phyloP scores from a whole-genome alignment of 2,113 vertebrate genomes.

The Megaleporinus macrocephalus region DNA sequence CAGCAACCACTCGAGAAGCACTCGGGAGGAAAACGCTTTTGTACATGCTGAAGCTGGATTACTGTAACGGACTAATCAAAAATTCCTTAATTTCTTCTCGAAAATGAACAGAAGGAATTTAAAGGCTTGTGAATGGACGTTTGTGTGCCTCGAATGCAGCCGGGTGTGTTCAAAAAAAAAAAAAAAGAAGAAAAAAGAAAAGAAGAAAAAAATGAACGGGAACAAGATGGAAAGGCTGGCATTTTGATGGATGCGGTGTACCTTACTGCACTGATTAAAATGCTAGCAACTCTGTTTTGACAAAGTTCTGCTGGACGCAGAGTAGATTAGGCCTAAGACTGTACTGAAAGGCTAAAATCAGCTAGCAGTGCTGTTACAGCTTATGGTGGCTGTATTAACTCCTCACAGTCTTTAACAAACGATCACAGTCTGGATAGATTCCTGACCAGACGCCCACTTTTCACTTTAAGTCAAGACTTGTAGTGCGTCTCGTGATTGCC shows the following conservation, averaged over 20 bases:
- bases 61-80: not conserved
- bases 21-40: not conserved
- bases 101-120: constrained; percentile 12
- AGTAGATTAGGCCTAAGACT: not conserved
- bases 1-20: not conserved
- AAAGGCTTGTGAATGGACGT: not conserved
- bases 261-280: constrained; percentile 12
- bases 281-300: not conserved
- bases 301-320: constrained; percentile 6
- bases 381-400: not conserved
- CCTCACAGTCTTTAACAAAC: too few relatives aligned
- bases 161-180: not conserved
- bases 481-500: too few relatives aligned
- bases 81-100: constrained; percentile 13
- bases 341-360: not conserved
- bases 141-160: not conserved
- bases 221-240: not conserved
- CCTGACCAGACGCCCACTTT: too few relatives aligned
- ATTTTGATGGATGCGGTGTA: constrained; percentile 6
- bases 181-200: too few relatives aligned
- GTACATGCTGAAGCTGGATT: not conserved
- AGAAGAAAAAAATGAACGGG: not conserved
- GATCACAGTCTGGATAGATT: too few relatives aligned
- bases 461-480: too few relatives aligned
- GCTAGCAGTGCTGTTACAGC: not conserved